Conservation (phyloP, 2,797 vertebrate genomes). For the Phalanger gymnotis region DNA sequence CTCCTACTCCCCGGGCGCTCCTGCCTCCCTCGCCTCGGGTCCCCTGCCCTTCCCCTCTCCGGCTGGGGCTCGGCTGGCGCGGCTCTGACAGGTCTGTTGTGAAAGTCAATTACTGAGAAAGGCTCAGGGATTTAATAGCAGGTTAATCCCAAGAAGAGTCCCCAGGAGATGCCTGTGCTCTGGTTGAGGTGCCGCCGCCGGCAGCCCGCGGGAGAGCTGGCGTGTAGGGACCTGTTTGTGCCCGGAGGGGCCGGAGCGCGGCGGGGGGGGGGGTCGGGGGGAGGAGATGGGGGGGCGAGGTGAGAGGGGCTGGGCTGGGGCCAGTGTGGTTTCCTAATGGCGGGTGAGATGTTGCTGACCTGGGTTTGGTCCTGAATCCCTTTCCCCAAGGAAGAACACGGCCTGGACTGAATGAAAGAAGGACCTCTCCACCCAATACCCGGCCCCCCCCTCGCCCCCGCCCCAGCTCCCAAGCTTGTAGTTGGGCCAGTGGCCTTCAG, state of each 20-base stretch:
- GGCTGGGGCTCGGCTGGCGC: background rate
- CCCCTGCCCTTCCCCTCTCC: background rate
- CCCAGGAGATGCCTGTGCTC: conserved; percentile 19
- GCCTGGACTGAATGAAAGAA: background rate
- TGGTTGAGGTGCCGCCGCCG: conserved; percentile 75
- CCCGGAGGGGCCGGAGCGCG: conserved; percentile 49
- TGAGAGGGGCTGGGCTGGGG: conserved; percentile 52
- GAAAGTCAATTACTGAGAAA: conserved; percentile 62
- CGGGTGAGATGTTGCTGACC: conserved; percentile 16
- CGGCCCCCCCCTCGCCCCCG: background rate
- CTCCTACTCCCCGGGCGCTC: too few species aligned
- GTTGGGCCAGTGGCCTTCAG: background rate
- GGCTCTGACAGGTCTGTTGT: conserved; percentile 67
- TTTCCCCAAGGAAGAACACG: conserved; percentile 22
- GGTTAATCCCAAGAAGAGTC: conserved; percentile 69
- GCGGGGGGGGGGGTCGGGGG: conserved; percentile 39
- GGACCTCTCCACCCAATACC: background rate
- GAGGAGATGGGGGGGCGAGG: conserved; percentile 37
- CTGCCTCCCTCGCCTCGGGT: background rate
- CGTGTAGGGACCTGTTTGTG: conserved; percentile 88
- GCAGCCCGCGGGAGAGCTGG: conserved; percentile 84
- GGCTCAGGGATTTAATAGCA: conserved; percentile 61
- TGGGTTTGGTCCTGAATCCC: conserved; percentile 22
- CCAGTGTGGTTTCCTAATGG: conserved; percentile 36
- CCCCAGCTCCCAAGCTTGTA: background rate